phyloP scores from a whole-genome alignment of 2,113 vertebrate genomes.

The Ochotona curzoniae region DNA sequence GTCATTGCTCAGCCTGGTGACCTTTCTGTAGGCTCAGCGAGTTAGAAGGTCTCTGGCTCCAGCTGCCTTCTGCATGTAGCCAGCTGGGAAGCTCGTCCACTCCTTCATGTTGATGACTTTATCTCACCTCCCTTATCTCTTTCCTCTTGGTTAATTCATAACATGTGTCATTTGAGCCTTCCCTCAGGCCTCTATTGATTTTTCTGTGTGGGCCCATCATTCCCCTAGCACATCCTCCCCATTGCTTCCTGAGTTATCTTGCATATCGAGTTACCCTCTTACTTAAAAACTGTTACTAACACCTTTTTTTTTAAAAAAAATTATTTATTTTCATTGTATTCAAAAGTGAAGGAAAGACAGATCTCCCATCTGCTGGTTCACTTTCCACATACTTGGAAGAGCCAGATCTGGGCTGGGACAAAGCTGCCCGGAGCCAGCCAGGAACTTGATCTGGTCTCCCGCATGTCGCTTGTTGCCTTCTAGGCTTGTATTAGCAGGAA shows the following conservation, averaged over 20 bases:
- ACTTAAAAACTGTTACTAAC: not conserved
- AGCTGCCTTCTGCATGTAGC: not conserved
- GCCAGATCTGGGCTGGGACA: no score
- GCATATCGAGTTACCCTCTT: not conserved
- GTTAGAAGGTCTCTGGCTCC: not conserved
- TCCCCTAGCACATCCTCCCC: not conserved
- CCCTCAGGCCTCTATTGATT: not conserved
- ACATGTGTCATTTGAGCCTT: not conserved
- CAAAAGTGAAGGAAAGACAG: no score
- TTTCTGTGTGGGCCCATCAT: not conserved
- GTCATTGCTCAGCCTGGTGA: slow-evolving; percentile 3
- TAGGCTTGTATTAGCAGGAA: no score
- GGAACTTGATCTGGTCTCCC: no score
- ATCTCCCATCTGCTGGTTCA: no score
- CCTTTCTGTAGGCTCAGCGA: not conserved
- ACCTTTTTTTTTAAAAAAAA: not conserved
- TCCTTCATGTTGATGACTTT: slow-evolving; percentile 36
- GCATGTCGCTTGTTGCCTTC: no score
- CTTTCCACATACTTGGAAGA: no score
- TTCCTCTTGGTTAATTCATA: slow-evolving; percentile 11
- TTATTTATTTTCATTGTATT: no score
- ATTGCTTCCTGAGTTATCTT: slow-evolving; percentile 8
- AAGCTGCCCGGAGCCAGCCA: no score
- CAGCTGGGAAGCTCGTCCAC: not conserved
- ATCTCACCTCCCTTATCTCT: slow-evolving; percentile 22